phyloP scores from a whole-genome alignment of 2,113 vertebrate genomes.

The Anas platyrhynchos region DNA sequence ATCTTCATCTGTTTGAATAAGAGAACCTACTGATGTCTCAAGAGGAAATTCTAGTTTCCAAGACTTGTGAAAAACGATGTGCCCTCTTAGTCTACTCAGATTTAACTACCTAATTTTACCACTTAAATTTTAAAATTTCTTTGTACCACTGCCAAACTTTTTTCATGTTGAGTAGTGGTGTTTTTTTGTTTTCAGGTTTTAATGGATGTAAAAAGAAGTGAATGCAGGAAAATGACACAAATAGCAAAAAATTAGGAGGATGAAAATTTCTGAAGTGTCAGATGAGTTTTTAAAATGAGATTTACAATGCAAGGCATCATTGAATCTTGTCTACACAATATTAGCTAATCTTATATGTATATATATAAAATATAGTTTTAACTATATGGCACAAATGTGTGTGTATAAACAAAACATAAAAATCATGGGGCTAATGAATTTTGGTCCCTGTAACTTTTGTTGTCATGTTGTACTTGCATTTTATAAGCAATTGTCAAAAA shows the following conservation, averaged over 20 bases:
- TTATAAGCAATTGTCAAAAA: conserved; percentile 22
- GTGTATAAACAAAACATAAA: background rate
- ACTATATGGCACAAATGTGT: background rate
- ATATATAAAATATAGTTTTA: background rate
- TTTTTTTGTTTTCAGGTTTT: background rate
- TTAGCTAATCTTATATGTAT: background rate
- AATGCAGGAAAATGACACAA: background rate
- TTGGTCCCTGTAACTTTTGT: background rate
- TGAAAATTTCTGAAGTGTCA: background rate
- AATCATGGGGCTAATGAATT: background rate
- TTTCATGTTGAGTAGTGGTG: background rate
- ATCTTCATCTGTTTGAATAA: background rate
- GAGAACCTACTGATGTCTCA: background rate
- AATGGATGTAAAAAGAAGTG: background rate
- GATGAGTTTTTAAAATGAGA: background rate
- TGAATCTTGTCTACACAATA: background rate
- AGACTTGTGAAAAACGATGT: background rate
- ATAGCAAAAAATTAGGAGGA: background rate
- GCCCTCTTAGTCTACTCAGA: background rate
- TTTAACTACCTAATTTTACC: background rate
- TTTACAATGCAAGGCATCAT: background rate
- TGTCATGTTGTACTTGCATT: background rate
- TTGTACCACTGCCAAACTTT: background rate
- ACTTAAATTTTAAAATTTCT: background rate
- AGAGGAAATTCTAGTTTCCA: background rate